Evolutionary conservation across 2,113 vertebrate species (phyloP).

Genomic region (Ivindomyrus marchei): DNA sequence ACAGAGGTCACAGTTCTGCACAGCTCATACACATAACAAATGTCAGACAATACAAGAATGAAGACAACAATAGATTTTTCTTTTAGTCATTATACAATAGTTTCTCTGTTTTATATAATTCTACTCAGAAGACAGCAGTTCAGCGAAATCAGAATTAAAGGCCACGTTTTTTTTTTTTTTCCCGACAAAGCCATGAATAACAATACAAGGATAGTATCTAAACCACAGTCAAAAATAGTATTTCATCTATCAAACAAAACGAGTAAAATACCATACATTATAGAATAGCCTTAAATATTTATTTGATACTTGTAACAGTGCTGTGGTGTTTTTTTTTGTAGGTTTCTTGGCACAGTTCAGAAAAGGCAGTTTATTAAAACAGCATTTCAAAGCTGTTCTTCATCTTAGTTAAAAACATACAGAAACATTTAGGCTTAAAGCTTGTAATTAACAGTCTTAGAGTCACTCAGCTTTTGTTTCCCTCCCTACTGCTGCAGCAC

Average conservation of each 20-base stretch:
- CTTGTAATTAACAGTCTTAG: conserved; percentile 18
- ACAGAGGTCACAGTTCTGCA: conserved; percentile 11
- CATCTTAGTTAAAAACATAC: conserved; percentile 4
- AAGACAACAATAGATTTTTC: neutral
- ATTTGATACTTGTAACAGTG: conserved; percentile 11
- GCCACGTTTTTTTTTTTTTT: neutral
- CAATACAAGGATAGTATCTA: neutral
- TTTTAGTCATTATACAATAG: neutral
- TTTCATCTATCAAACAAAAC: conserved; percentile 12
- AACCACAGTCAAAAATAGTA: neutral
- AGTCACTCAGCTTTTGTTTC: neutral
- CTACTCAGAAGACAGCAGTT: neutral
- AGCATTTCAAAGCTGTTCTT: conserved; percentile 6
- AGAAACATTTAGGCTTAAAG: conserved; percentile 9
- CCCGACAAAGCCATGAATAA: neutral
- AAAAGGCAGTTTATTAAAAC: conserved; percentile 20
- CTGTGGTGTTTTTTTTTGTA: conserved; percentile 10
- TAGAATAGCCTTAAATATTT: neutral
- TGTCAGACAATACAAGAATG: neutral
- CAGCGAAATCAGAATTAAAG: neutral
- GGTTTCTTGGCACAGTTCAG: conserved; percentile 18
- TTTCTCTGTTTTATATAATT: neutral
- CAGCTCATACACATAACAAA: neutral
- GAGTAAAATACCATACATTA: conserved; percentile 10
- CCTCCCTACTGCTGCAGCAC: neutral